Percentiles rank a stretch among this genome's conserved stretches.
Conservation (phyloP, 2,888 invertebrate genomes). For the Mesochorus sp. region DNA sequence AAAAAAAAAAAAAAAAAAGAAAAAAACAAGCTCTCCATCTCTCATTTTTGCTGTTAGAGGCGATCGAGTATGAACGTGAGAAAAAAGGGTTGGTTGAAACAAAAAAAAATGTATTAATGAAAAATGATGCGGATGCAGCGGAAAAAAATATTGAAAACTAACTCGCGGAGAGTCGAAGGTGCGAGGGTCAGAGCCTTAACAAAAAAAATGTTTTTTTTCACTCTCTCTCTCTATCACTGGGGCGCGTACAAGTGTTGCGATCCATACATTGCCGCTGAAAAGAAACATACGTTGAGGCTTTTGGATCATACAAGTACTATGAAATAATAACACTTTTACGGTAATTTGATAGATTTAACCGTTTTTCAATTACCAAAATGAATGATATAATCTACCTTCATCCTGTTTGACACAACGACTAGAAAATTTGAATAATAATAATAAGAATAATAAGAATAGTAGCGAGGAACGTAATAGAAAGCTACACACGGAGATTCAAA, state of each 20-base stretch:
- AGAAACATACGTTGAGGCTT: conserved; percentile 74
- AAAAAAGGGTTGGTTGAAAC: conserved; percentile 22
- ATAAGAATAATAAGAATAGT: conserved; percentile 17
- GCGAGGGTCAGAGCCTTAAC: conserved; percentile 45
- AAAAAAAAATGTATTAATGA: conserved; percentile 22
- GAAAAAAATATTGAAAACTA: conserved; percentile 68
- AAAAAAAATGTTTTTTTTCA: conserved; percentile 27
- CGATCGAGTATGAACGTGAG: conserved; percentile 15
- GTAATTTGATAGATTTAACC: background rate
- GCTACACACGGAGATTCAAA: conserved; percentile 50
- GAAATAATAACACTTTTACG: background rate
- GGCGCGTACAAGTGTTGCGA: conserved; percentile 78
- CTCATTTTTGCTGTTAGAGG: conserved; percentile 28
- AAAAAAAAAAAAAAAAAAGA: conserved; percentile 13
- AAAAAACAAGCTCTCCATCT: conserved; percentile 33
- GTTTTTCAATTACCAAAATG: too few relatives aligned
- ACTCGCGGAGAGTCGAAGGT: conserved; percentile 68
- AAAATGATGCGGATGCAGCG: conserved; percentile 36
- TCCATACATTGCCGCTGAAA: conserved; percentile 80
- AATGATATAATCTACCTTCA: too few relatives aligned
- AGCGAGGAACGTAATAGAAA: conserved; percentile 31
- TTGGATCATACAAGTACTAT: conserved; percentile 6
- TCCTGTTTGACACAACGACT: too few relatives aligned
- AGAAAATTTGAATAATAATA: too few relatives aligned
- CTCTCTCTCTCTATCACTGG: conserved; percentile 73